Conservation (phyloP, 1,140 invertebrate genomes). For the Rhagoletis zephyria region DNA sequence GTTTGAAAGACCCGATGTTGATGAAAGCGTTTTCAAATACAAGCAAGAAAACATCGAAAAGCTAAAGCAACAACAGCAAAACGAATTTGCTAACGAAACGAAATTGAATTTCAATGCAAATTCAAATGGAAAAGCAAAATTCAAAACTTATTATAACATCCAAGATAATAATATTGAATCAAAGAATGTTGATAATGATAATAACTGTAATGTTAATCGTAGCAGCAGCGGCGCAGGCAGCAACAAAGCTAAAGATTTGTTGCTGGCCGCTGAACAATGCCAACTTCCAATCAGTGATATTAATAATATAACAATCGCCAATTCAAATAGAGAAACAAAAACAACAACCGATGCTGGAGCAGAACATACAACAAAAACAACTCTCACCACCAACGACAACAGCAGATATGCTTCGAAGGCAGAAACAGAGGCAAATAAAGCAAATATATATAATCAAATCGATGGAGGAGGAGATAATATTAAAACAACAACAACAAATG, state of each 20-base stretch:
- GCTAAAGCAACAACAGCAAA: constrained; percentile 63
- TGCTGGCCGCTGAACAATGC: constrained; percentile 54
- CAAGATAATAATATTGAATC: constrained; percentile 49
- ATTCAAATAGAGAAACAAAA: constrained; percentile 60
- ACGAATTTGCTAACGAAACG: constrained; percentile 65
- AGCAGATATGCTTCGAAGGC: constrained; percentile 59
- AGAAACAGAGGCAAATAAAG: constrained; percentile 54
- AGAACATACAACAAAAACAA: constrained; percentile 56
- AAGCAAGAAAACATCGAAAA: constrained; percentile 34
- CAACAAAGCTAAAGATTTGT: constrained; percentile 64
- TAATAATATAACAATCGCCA: constrained; percentile 71
- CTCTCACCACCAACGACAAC: constrained; percentile 61
- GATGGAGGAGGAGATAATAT: not conserved
- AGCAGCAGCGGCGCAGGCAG: not conserved
- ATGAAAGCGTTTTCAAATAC: constrained; percentile 40
- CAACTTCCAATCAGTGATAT: constrained; percentile 70
- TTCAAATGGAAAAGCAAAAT: constrained; percentile 32
- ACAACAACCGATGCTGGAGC: constrained; percentile 63
- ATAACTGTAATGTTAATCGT: constrained; percentile 15
- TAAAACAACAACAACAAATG: constrained; percentile 55
- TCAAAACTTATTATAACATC: constrained; percentile 44
- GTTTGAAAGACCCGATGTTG: not conserved
- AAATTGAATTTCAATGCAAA: constrained; percentile 55
- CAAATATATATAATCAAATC: constrained; percentile 25
- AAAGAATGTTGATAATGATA: constrained; percentile 19